A percentile compares a stretch with the other conserved stretches of the same genome.
phyloP scores from a whole-genome alignment of 1,140 invertebrate species.

The Brachionus rubens region DNA sequence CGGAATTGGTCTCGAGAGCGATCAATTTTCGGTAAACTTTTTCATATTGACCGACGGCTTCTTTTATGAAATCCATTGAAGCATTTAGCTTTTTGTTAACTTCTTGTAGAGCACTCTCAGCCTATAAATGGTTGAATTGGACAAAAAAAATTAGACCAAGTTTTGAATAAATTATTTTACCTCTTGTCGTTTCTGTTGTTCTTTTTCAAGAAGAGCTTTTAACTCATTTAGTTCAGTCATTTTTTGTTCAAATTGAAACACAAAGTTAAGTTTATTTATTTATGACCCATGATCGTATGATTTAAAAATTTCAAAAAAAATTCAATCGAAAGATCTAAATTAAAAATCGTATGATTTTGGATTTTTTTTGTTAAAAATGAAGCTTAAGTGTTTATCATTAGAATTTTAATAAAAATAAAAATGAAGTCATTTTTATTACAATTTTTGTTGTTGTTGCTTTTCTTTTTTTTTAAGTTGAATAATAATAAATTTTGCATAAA shows the following conservation, averaged over 20 bases:
- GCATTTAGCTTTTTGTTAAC: conserved; percentile 6
- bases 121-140: neutral
- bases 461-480: too few species aligned
- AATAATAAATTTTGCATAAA: too few species aligned
- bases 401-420: too few species aligned
- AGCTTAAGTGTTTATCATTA: too few species aligned
- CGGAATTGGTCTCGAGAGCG: too few species aligned
- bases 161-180: neutral
- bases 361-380: too few species aligned
- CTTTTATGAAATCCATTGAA: neutral
- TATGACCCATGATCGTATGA: neutral
- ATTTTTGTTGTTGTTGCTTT: too few species aligned
- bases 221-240: neutral
- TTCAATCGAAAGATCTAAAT: neutral
- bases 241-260: too few species aligned
- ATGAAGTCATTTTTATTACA: too few species aligned
- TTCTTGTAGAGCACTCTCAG: neutral
- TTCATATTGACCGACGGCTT: conserved; percentile 2
- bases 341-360: conserved; percentile 31
- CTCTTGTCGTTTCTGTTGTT: neutral
- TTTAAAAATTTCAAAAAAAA: neutral
- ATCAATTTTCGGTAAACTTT: neutral
- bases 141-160: too few species aligned
- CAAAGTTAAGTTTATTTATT: neutral
- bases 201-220: neutral